phyloP scores from a whole-genome alignment of 1,140 invertebrate genomes.

The Habropoda laboriosa region DNA sequence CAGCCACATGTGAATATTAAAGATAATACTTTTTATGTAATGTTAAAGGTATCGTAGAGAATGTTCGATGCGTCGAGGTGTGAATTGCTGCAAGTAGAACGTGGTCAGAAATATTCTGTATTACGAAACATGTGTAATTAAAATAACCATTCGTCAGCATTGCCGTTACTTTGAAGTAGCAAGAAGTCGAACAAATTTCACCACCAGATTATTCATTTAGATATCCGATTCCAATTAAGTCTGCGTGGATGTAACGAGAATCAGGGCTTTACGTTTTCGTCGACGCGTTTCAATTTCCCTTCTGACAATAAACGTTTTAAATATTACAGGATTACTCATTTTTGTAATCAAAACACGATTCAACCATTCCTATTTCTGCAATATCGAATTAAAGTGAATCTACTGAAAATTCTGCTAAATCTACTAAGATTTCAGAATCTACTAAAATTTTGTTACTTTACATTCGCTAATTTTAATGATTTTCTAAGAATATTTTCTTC shows the following conservation, averaged over 20 bases:
- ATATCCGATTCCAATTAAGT: slow-evolving; percentile 21
- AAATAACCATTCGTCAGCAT: neutral
- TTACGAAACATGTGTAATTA: slow-evolving; percentile 12
- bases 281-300: neutral
- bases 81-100: neutral
- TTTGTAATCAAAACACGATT: neutral
- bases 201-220: neutral
- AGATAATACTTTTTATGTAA: neutral
- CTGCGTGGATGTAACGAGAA: neutral
- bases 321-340: neutral
- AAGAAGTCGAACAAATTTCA: neutral
- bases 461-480: too few species aligned
- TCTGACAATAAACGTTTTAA: neutral
- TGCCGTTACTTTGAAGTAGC: neutral
- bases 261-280: neutral
- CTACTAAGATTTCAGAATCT: too few species aligned
- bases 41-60: neutral
- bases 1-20: too few species aligned
- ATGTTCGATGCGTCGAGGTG: neutral
- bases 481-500: too few species aligned
- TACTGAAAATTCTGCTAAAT: too few species aligned
- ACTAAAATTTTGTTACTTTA: neutral
- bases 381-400: neutral
- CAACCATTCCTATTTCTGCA: neutral
- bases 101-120: neutral